Evolutionary conservation across 2,797 vertebrate species (phyloP), one percentile per base, ranked within the genome.

Genomic region (Lithobates sylvaticus): DNA sequence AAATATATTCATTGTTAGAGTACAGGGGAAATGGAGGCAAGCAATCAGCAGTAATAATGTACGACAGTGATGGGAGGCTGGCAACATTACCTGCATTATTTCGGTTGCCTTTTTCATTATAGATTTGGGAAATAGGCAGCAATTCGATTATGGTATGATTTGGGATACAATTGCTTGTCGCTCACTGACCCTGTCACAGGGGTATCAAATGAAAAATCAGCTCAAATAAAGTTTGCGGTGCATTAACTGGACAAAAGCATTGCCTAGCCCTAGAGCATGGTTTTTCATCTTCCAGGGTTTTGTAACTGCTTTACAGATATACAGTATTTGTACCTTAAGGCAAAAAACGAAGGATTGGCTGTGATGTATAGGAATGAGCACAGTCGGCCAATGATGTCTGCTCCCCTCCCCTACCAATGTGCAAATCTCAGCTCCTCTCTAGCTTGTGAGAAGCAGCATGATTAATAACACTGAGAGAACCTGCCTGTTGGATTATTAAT

Each of bases 1-100:
- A 96, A 97, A 96, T 96, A 96, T 95, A 96, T 96, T 96, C 95
- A 96, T 96, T 96, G 95, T 96, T 94, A 93, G 94, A 95, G 94
- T 93, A 92, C 93, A 89, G 91, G 93, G 94, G 95, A 95, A 95
- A 95, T 95, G 94, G 95, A 93, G 95, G 94, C 94, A 92, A 94
- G 94, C 95, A 94, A 95, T 96, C 93, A 93, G 94, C 95, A 95
- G 94, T 96, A 96, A 96, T 96, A 95, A 96, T 94, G 95, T 96
- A 94, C 92, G 95, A 96, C 95, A 96, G 95, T 92, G 84, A 94
- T 93, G 94, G 94, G 95, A 96, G 93, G 91, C 93, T 89, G 93
- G 93, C 94, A 91, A 94, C 94, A 94, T 95, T 95, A 96, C 95
- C 94, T 95, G 95, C 94, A 93, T 96, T 96, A 95, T 95, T 95